These are phyloP conservation scores for Nycteola revayana DNA, from an alignment of 2,888 invertebrate genomes.

Conservation along the genomic window DNA sequence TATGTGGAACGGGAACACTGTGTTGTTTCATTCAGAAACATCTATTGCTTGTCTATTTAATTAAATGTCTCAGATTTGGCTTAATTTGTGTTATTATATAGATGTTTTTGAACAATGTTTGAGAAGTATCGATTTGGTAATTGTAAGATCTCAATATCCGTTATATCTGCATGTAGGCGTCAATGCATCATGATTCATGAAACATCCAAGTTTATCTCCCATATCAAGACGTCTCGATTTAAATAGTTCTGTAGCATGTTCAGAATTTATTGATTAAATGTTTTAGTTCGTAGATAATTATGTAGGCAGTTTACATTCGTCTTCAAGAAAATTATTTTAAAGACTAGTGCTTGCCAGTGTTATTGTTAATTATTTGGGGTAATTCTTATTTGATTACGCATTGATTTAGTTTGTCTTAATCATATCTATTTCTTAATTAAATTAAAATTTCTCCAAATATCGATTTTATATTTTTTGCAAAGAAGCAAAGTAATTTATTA, in stretches of 20 bases:
- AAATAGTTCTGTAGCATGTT: constrained; percentile 47
- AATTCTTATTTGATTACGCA: too few relatives aligned
- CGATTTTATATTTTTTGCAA: too few relatives aligned
- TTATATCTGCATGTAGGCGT: constrained; percentile 72
- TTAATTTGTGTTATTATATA: constrained; percentile 18
- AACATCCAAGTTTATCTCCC: constrained; percentile 17
- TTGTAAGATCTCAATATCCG: constrained; percentile 47
- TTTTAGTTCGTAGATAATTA: constrained; percentile 47
- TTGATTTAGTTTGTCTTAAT: too few relatives aligned
- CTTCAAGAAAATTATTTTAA: constrained; percentile 14
- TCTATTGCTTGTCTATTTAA: constrained; percentile 26
- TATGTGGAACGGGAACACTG: constrained; percentile 70
- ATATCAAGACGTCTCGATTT: constrained; percentile 26
- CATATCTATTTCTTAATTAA: too few relatives aligned
- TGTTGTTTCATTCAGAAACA: constrained; percentile 54
- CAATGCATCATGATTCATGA: constrained; percentile 50
- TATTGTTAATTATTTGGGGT: too few relatives aligned
- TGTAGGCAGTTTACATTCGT: constrained; percentile 20
- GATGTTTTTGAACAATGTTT: constrained; percentile 56
- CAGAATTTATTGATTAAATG: constrained; percentile 32
- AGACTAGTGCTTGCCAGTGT: constrained; percentile 31
- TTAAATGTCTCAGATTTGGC: not conserved
- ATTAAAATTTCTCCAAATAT: too few relatives aligned
- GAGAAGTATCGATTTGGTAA: constrained; percentile 46
- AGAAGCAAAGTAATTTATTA: too few relatives aligned